phyloP scores from a whole-genome alignment of 2,797 vertebrate species.

The Furcifer pardalis region DNA sequence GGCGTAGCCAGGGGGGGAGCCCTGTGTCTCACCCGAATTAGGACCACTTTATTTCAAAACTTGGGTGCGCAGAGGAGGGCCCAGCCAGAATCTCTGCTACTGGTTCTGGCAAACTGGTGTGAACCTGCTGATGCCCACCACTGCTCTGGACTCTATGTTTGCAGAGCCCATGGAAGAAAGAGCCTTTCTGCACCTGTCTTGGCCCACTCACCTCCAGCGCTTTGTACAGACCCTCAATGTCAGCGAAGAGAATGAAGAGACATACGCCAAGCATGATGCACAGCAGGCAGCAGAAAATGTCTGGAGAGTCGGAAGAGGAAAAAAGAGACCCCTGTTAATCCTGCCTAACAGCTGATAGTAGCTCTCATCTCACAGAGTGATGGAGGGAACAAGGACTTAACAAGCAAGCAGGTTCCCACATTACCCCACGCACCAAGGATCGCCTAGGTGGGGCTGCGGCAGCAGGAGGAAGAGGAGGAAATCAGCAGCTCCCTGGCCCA shows the following conservation, averaged over 20 bases:
- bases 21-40: too few relatives aligned
- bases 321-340: not conserved
- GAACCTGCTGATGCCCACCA: too few relatives aligned
- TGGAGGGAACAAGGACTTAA: too few relatives aligned
- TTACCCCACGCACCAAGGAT: not conserved
- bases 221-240: constrained; percentile 58
- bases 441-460: too few relatives aligned
- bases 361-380: not conserved
- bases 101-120: too few relatives aligned
- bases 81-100: too few relatives aligned
- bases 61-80: too few relatives aligned
- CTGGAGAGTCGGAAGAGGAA: constrained; percentile 61
- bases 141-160: not conserved
- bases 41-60: too few relatives aligned
- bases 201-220: constrained; percentile 67
- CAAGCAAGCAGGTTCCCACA: not conserved
- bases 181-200: accelerated
- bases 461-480: too few relatives aligned
- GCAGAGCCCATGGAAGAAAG: accelerated
- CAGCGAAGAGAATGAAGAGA: constrained; percentile 71
- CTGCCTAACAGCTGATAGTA: accelerated
- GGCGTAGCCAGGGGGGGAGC: too few relatives aligned
- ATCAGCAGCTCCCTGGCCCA: too few relatives aligned
- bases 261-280: constrained; percentile 60
- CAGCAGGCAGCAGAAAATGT: constrained; percentile 72